Base-by-base conservation (phyloP, 2,797 vertebrate species). In the Poecilia wingei region DNA sequence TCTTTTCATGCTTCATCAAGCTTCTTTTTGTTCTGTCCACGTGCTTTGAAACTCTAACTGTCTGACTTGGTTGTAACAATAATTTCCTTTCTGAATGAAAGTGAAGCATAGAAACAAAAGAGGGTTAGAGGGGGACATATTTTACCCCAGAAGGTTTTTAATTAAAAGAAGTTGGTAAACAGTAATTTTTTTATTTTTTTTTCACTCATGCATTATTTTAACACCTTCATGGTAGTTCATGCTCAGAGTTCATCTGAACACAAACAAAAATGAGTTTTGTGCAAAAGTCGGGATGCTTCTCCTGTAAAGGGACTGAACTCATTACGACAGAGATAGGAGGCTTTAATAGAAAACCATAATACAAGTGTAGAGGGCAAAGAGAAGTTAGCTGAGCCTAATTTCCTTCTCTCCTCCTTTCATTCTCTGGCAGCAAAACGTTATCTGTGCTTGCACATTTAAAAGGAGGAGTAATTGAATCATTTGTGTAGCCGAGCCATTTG, bases 391-490 rank as follows among this genome's bases (percentile, higher is more conserved):
- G 80, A 92, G 90, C 90, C 92, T 94, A 92, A 93, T 93, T 95
- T 93, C 77, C 91, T 92, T 93, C 86, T 85, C 82, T 90, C 77
- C 88, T 86, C 82, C 69, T 82, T 31, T 31, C 31, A 31, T 31
- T 90, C 83, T 90, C 88, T 84, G 80, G 84, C 80, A 83, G 79
- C 76, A 66, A 82, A 92, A 68, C 64, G 41, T 80, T 93, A 94
- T 95, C 94, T 92, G 78, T 4, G 2, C 88, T 79, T n/a, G 71
- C 92, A 93, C 91, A 89, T 92, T 95, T 92, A 88, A 90, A 92
- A 90, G 83, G 81, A 90, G 85, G 74, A 88, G 86, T 93, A 94
- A 95, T 93, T 93, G 90, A 94, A 94, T 93, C 79, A 92, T 94
- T 94, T 94, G 86, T 91, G 82, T 75, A 76, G 84, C 83, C 86